phyloP scores from a whole-genome alignment of 2,797 vertebrate species.

The Fringilla coelebs region DNA sequence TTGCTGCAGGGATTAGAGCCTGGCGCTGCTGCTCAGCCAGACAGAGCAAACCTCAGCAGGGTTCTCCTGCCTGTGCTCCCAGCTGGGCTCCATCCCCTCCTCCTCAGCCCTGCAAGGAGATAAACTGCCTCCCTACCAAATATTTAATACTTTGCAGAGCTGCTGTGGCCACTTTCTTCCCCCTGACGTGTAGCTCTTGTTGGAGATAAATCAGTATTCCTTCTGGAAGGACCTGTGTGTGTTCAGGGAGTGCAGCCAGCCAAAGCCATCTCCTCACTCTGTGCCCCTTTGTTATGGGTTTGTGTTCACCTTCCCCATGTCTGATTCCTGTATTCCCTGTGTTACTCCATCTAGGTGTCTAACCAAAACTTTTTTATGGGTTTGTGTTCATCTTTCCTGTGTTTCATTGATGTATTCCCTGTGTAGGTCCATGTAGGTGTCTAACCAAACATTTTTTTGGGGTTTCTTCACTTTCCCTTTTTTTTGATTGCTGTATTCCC shows the following conservation, averaged over 20 bases:
- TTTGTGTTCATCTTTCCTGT: accelerated
- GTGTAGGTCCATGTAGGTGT: accelerated
- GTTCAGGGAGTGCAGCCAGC: background rate
- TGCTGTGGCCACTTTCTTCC: constrained; percentile 15
- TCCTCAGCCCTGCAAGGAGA: constrained; percentile 32
- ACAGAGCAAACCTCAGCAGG: accelerated
- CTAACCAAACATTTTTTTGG: background rate
- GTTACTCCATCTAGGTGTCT: too few species aligned
- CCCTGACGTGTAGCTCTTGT: background rate
- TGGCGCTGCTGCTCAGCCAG: background rate
- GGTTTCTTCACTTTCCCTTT: too few species aligned
- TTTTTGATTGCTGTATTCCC: too few species aligned
- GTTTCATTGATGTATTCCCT: accelerated
- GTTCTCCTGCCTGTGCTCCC: background rate
- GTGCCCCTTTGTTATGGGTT: background rate
- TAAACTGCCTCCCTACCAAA: background rate
- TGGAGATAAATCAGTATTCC: background rate
- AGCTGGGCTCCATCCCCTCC: constrained; percentile 53
- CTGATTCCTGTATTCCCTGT: accelerated
- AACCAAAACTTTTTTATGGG: too few species aligned
- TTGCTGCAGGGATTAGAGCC: constrained; percentile 11
- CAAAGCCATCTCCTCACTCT: background rate
- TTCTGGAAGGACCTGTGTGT: background rate
- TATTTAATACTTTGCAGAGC: background rate
- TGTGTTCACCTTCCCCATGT: background rate